Evolutionary conservation across 2,797 vertebrate genomes (phyloP).

Genomic region (Coluber constrictor): DNA sequence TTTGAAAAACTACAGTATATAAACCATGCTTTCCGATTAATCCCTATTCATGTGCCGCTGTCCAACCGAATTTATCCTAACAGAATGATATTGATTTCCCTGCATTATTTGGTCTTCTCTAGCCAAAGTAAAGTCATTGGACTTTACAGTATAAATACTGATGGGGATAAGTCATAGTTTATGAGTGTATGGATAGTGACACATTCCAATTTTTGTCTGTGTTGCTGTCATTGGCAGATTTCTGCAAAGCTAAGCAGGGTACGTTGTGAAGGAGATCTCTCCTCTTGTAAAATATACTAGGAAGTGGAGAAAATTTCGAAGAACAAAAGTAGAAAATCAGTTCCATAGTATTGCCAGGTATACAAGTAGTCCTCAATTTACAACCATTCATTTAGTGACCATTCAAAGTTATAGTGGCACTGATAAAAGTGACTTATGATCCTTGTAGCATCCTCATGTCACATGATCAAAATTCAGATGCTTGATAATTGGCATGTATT

Average conservation of each 20-base stretch:
- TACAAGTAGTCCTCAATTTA: neutral
- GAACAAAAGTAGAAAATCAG: neutral
- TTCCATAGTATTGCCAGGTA: neutral
- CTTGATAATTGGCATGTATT: neutral
- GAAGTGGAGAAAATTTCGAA: neutral
- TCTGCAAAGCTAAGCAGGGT: neutral
- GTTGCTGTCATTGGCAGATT: neutral
- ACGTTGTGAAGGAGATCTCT: neutral
- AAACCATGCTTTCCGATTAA: neutral
- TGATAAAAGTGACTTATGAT: neutral
- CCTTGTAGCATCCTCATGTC: neutral
- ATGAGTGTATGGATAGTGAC: neutral
- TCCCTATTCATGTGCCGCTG: neutral
- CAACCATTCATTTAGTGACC: neutral
- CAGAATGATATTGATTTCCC: neutral
- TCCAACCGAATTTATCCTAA: neutral
- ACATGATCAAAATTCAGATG: neutral
- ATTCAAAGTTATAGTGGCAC: neutral
- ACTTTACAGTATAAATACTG: neutral
- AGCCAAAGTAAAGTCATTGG: neutral
- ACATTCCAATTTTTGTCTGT: neutral
- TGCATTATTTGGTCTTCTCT: neutral
- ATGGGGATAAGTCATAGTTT: neutral
- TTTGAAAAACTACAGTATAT: neutral
- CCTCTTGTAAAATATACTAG: neutral